Conservation (phyloP, 2,888 invertebrate genomes). For the Lucinisca nassula region DNA sequence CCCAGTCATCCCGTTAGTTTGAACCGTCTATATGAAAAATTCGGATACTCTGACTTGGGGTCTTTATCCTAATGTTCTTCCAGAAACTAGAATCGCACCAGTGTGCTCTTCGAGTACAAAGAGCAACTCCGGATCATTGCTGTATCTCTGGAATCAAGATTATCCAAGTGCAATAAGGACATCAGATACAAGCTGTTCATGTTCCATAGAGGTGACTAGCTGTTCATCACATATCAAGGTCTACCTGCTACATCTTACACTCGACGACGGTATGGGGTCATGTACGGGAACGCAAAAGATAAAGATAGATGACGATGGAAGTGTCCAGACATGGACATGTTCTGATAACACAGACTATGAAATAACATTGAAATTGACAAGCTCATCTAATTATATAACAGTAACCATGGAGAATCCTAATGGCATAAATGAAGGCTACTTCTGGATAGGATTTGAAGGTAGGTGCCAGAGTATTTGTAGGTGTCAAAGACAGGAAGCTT, state of each 20-base stretch:
- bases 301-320: background rate
- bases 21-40: no score
- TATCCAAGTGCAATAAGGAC: background rate
- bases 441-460: background rate
- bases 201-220: background rate
- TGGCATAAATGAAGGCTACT: background rate
- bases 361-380: background rate
- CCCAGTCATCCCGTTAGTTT: no score
- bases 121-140: no score
- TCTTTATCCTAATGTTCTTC: no score
- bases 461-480: no score
- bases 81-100: no score
- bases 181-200: background rate
- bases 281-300: background rate
- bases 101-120: no score
- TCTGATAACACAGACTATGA: background rate
- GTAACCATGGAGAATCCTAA: background rate
- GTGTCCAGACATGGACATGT: background rate
- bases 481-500: no score
- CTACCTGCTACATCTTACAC: background rate
- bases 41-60: no score
- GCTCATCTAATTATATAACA: background rate
- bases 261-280: background rate
- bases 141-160: background rate
- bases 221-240: background rate